Percentiles rank a stretch among this genome's conserved stretches.
phyloP scores from a whole-genome alignment of 1,140 invertebrate genomes.

The Drosophila arawakana region DNA sequence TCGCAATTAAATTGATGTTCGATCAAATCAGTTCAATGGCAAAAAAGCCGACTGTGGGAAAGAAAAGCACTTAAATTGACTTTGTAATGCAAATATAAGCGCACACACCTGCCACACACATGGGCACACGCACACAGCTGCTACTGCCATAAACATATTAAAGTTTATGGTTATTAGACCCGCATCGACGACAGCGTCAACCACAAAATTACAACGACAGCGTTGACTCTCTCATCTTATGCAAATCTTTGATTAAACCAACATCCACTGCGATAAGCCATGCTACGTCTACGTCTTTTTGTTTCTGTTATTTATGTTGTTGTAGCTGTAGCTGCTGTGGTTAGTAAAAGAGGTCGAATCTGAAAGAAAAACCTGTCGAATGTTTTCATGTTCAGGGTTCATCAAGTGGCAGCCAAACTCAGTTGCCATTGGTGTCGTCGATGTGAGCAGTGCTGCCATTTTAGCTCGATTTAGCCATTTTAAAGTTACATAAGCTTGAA shows the following conservation, averaged over 20 bases:
- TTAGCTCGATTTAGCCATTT: too few relatives aligned
- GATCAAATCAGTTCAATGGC: constrained; percentile 71
- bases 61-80: constrained; percentile 59
- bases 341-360: constrained; percentile 27
- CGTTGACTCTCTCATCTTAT: constrained; percentile 46
- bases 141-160: constrained; percentile 77
- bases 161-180: constrained; percentile 74
- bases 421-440: constrained; percentile 19
- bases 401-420: constrained; percentile 26
- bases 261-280: constrained; percentile 24
- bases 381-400: constrained; percentile 76
- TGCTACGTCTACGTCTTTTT: too few relatives aligned
- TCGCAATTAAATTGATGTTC: constrained; percentile 74
- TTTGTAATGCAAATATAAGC: constrained; percentile 77
- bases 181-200: constrained; percentile 49
- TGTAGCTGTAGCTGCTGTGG: background rate
- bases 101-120: constrained; percentile 28
- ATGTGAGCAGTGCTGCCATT: constrained; percentile 2
- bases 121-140: constrained; percentile 30
- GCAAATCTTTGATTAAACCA: constrained; percentile 57
- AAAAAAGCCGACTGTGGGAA: background rate
- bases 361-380: constrained; percentile 65
- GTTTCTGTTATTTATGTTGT: too few relatives aligned
- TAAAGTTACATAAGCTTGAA: too few relatives aligned
- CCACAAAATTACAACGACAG: constrained; percentile 28